Evolutionary conservation across 2,113 vertebrate species (phyloP), one percentile per base, ranked within the genome.

Genomic region (Blennius ocellaris): DNA sequence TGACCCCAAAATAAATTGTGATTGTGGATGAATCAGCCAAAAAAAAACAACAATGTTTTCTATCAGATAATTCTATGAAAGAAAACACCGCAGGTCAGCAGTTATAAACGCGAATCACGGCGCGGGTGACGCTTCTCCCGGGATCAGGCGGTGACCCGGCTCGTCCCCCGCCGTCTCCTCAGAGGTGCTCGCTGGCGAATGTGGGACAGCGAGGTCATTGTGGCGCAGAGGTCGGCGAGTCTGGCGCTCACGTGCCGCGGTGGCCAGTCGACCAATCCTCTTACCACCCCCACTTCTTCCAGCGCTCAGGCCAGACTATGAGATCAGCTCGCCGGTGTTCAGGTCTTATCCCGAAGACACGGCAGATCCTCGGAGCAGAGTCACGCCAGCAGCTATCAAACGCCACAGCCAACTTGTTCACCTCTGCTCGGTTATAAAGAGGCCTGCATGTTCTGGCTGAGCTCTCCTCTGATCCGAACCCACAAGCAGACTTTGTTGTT

Each of bases 331-430:
- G 48, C 55, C 55, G 51, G 62, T 69, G 65, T 47, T 63, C 78
- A 66, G 50, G 83, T 87, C 83, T 90, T 90, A 90, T 89, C 88
- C 81, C 12, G 50, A 76, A 87, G 72, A 76, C 11, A 53, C 51
- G 12, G 73, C n/a, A 82, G 76, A 85, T 81, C 71, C 78, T 84
- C 64, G 14, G 59, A 1, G 45, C 53, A 59, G 57, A 78, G 87
- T 88, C 86, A 90, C 81, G 77, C 76, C 84, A 83, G 75, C 75
- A 88, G 62, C 78, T 89, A 90, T 87, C 87, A 87, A 83, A 88
- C 56, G 12, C 52, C 73, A 78, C 15, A 0, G 49, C 50, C 73
- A 67, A 56, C 54, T 48, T 48, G 1, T 49, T 66, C 56, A 50
- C 37, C 49, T 61, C 54, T 36, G 61, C 7, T 36, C 15, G 9